phyloP scores from a whole-genome alignment of 1,140 invertebrate genomes.

The Antheraea mylitta region DNA sequence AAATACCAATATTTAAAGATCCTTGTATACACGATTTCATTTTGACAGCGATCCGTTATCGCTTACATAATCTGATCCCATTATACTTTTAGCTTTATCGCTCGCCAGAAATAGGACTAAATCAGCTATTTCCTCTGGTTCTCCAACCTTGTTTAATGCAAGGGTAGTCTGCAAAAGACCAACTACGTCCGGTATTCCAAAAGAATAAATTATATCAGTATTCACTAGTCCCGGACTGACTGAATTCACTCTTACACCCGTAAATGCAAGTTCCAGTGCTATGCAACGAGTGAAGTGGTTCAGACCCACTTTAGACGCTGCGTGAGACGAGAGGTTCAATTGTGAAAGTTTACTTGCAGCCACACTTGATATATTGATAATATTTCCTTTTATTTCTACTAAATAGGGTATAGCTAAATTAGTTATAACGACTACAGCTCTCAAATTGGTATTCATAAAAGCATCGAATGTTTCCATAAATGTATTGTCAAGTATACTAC shows the following conservation, averaged over 20 bases:
- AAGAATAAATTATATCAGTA: conserved; percentile 80
- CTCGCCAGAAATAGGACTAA: conserved; percentile 87
- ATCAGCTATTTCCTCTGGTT: conserved; percentile 83
- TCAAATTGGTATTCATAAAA: neutral
- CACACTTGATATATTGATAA: neutral
- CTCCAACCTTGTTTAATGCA: conserved; percentile 6
- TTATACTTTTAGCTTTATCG: conserved; percentile 85
- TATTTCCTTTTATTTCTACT: too few relatives aligned
- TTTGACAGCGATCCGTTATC: too few relatives aligned
- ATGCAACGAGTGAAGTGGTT: too few relatives aligned
- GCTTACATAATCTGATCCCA: conserved; percentile 67
- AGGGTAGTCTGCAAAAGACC: neutral
- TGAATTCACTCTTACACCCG: conserved; percentile 80
- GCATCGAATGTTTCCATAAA: neutral
- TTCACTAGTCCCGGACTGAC: conserved; percentile 84
- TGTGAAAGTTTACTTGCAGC: too few relatives aligned
- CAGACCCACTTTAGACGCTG: too few relatives aligned
- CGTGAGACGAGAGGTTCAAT: too few relatives aligned
- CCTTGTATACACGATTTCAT: too few relatives aligned
- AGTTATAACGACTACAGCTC: neutral
- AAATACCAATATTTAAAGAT: too few relatives aligned
- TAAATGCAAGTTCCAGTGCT: conserved; percentile 63
- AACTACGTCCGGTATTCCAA: neutral
- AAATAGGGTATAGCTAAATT: too few relatives aligned
- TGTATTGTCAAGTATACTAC: too few relatives aligned